Evolutionary conservation across 2,113 vertebrate species (phyloP).

Genomic region (Notarius lentiginosus): DNA sequence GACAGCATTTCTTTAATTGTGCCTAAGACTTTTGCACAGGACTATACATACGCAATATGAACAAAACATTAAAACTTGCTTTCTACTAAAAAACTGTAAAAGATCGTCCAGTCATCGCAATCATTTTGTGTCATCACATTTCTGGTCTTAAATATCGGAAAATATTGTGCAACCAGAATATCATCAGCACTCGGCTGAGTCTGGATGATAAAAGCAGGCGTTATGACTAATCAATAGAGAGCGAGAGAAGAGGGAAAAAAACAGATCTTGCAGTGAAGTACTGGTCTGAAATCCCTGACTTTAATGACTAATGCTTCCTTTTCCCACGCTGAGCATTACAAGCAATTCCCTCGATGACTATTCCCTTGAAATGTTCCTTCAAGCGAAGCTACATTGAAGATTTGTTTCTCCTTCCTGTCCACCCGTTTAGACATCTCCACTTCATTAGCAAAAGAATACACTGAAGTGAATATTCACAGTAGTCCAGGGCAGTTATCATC

Average conservation of each 20-base stretch:
- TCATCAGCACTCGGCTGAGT: background rate
- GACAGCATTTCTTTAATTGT: too few species aligned
- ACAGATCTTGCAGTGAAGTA: background rate
- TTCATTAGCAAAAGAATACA: background rate
- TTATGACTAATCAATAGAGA: constrained; percentile 6
- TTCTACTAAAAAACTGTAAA: background rate
- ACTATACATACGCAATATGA: too few species aligned
- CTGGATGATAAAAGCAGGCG: background rate
- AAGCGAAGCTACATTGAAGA: background rate
- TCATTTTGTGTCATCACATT: background rate
- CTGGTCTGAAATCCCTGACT: constrained; percentile 9
- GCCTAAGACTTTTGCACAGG: too few species aligned
- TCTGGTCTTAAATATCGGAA: background rate
- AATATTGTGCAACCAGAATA: background rate
- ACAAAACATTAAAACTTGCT: too few species aligned
- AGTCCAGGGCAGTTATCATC: too few species aligned
- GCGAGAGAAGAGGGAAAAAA: background rate
- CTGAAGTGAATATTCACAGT: background rate
- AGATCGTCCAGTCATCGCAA: background rate
- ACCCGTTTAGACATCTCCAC: background rate
- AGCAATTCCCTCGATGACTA: constrained; percentile 18
- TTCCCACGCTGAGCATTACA: background rate
- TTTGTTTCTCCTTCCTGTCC: background rate
- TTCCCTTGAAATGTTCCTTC: constrained; percentile 3
- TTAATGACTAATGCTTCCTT: constrained; percentile 26